Evolutionary conservation across 2,797 vertebrate species (phyloP), one percentile per base, ranked within the genome.

Genomic region (Hippopotamyrus pictus): DNA sequence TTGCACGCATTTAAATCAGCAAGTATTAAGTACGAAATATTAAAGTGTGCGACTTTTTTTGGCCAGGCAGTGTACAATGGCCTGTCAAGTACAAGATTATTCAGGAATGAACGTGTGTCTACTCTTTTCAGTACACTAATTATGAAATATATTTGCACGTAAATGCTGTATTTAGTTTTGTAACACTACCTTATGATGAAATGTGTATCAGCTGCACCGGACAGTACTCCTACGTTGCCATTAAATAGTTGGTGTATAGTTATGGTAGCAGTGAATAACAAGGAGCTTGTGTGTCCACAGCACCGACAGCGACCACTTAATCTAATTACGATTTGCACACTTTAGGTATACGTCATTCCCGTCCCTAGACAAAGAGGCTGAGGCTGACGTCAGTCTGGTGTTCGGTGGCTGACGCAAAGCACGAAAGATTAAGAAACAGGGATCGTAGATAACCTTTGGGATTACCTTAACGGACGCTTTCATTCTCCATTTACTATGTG

Each of bases 271-370:
- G 90, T 91, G 92, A 82, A 44, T 59, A 90, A 92, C 86, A 86
- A 79, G 89, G 46, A 87, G 11, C 88, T 89, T 89, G 62, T 86
- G 76, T 92, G 89, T 46, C 91, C 91, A 90, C 90, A 91, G 88
- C 85, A 83, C 69, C n/a, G 57, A 91, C 91, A 92, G 90, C 92
- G 92, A 94, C 93, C 92, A 92, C 91, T 91, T 95, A 93, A 95
- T 95, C 93, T 92, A 91, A 95, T 95, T 94, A 94, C 90, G 89
- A 94, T 92, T 54, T 88, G 91, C 90, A 92, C 76, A 11, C 51
- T 65, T 89, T 53, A 91, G 91, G 84, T 79, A 79, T 94, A 94
- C 94, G 91, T 92, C 62, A 94, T 88, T 90, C 88, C 91, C 90
- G 92, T 90, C 89, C 89, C 89, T 6, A 88, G 90, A 93, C 91